Evolutionary conservation across 2,113 vertebrate genomes (phyloP).

Genomic region (Erpornis zantholeuca): DNA sequence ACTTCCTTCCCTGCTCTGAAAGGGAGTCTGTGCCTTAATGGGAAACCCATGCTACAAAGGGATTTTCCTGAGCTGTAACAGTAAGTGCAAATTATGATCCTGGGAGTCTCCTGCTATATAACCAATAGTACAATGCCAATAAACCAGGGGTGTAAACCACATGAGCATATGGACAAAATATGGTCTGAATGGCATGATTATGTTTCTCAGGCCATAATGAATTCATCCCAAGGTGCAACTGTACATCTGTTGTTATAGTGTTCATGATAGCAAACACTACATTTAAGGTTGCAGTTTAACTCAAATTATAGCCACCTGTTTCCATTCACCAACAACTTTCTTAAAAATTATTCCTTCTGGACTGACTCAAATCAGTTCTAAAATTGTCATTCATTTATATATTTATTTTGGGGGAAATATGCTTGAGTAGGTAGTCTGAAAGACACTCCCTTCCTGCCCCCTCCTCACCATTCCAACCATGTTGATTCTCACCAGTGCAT

Average conservation of each 20-base stretch:
- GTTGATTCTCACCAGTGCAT: background rate
- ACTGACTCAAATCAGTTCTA: background rate
- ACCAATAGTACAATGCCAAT: conserved; percentile 59
- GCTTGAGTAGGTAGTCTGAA: background rate
- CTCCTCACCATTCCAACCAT: background rate
- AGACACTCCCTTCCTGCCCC: background rate
- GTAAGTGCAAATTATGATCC: conserved; percentile 66
- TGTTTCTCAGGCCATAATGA: conserved; percentile 67
- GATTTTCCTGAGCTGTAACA: conserved; percentile 17
- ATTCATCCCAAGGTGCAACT: conserved; percentile 70
- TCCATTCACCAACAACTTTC: conserved; percentile 47
- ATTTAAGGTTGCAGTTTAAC: conserved; percentile 55
- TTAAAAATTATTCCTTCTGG: conserved; percentile 57
- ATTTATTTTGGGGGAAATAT: background rate
- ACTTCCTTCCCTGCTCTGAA: background rate
- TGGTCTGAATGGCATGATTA: conserved; percentile 69
- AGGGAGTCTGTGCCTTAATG: background rate
- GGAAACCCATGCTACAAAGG: background rate
- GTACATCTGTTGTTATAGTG: conserved; percentile 66
- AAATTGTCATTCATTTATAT: background rate
- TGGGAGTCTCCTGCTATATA: conserved; percentile 62
- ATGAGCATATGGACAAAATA: conserved; percentile 72
- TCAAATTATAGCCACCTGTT: conserved; percentile 38
- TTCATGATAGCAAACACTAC: conserved; percentile 41
- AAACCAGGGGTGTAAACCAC: conserved; percentile 66